phyloP scores from a whole-genome alignment of 2,888 invertebrate species.

The Drosophila hawaiiensis region DNA sequence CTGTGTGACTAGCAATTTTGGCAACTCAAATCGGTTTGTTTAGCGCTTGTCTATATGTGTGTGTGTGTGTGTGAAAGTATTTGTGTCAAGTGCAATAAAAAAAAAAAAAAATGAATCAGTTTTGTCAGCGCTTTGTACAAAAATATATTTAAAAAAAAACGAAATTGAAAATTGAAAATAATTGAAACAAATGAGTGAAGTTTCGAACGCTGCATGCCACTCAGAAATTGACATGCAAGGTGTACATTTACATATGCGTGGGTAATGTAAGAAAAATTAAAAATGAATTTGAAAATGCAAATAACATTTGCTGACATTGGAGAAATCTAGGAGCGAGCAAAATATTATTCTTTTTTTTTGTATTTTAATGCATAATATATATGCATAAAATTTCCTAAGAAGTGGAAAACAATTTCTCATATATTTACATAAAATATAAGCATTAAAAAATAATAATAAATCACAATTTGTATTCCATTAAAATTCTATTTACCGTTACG shows the following conservation, averaged over 20 bases:
- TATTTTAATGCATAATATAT: background rate
- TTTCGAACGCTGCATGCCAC: conserved; percentile 14
- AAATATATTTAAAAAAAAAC: conserved; percentile 3
- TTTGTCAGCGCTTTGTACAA: conserved; percentile 16
- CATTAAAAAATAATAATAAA: background rate
- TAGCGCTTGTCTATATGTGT: conserved; percentile 17
- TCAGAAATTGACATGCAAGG: conserved; percentile 38
- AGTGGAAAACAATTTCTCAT: background rate
- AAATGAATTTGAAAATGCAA: conserved; percentile 17
- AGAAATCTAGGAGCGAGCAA: background rate
- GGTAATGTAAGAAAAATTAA: background rate
- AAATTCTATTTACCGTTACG: conserved; percentile 12
- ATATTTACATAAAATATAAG: background rate
- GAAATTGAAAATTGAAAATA: conserved; percentile 40
- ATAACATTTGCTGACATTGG: background rate
- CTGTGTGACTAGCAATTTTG: conserved; percentile 52
- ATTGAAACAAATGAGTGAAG: conserved; percentile 48
- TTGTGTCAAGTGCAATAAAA: conserved; percentile 41
- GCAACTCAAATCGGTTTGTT: conserved; percentile 56
- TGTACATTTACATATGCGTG: background rate
- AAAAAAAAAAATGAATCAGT: conserved; percentile 38
- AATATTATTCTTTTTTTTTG: background rate
- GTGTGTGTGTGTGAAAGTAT: conserved; percentile 11
- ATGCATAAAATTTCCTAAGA: background rate
- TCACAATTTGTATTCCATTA: conserved; percentile 17